A percentile compares a stretch with the other conserved stretches of the same genome.
phyloP scores from a whole-genome alignment of 2,797 vertebrate species.

The Notolabrus celidotus region DNA sequence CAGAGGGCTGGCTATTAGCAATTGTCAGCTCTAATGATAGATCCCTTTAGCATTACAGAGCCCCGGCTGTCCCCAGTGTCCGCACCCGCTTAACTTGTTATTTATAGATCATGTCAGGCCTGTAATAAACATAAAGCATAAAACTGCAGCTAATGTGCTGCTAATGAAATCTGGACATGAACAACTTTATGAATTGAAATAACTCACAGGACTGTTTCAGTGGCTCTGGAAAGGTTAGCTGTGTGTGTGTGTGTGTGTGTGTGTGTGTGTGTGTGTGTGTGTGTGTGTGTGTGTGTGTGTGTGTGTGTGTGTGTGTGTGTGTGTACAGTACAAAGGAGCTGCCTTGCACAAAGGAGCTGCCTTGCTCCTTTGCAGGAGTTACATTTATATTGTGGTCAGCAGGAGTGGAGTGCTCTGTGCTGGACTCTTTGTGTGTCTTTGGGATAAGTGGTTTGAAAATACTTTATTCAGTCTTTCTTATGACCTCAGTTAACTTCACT shows the following conservation, averaged over 20 bases:
- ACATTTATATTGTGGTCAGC: constrained; percentile 29
- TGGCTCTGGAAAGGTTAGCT: constrained; percentile 76
- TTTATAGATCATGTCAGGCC: constrained; percentile 98
- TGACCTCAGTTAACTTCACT: constrained; percentile 36
- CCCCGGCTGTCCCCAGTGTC: constrained; percentile 89
- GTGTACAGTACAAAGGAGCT: background rate
- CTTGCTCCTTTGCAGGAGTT: constrained; percentile 41
- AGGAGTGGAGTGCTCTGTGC: background rate
- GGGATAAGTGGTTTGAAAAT: constrained; percentile 90
- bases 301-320: constrained; percentile 6
- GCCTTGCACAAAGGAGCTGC: too few relatives aligned
- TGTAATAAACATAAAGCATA: constrained; percentile 97
- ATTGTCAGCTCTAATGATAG: constrained; percentile 97
- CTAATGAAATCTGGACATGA: constrained; percentile 99
- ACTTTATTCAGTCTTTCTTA: constrained; percentile 21
- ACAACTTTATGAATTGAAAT: constrained; percentile 99
- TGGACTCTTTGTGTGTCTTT: constrained; percentile 24
- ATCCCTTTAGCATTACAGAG: constrained; percentile 94
- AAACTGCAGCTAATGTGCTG: constrained; percentile 93
- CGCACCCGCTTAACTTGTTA: constrained; percentile 94
- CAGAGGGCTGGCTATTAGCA: constrained; percentile 92
- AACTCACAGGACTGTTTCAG: constrained; percentile 94
- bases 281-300: constrained; percentile 9
- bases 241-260: background rate
- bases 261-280: constrained; percentile 7